Percentiles rank a stretch among this genome's conserved stretches.
These are phyloP conservation scores for Arnoldichthys spilopterus DNA, from an alignment of 2,797 vertebrate genomes.

Conservation along the genomic window DNA sequence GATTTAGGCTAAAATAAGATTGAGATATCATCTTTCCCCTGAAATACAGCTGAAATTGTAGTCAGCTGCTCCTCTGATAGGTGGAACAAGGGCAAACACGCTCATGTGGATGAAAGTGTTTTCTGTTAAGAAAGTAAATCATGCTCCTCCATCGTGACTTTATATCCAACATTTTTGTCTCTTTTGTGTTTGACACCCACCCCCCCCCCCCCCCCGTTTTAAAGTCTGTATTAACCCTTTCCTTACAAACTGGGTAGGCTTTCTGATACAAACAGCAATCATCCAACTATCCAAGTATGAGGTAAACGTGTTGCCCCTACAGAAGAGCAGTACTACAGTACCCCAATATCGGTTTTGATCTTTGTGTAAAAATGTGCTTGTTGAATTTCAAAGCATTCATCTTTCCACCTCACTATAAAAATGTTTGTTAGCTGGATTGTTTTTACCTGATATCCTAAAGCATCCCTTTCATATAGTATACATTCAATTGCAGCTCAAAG, in stretches of 20 bases:
- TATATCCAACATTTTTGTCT: conserved; percentile 30
- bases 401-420: background rate
- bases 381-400: background rate
- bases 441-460: too few species aligned
- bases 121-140: conserved; percentile 50
- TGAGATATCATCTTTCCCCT: conserved; percentile 28
- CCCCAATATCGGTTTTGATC: background rate
- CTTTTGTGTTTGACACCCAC: conserved; percentile 8
- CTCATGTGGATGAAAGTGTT: conserved; percentile 46
- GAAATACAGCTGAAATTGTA: background rate
- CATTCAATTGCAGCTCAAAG: too few species aligned
- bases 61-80: conserved; percentile 47
- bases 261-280: background rate
- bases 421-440: too few species aligned
- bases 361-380: background rate
- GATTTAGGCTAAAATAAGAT: conserved; percentile 15
- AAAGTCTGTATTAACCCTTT: background rate
- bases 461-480: too few species aligned
- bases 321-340: background rate
- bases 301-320: background rate
- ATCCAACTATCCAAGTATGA: background rate
- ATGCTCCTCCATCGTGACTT: conserved; percentile 46
- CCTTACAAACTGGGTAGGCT: background rate
- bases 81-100: conserved; percentile 43
- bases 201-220: too few species aligned